Base-by-base conservation (phyloP, 2,888 invertebrate genomes). In the Athalia circularis region DNA sequence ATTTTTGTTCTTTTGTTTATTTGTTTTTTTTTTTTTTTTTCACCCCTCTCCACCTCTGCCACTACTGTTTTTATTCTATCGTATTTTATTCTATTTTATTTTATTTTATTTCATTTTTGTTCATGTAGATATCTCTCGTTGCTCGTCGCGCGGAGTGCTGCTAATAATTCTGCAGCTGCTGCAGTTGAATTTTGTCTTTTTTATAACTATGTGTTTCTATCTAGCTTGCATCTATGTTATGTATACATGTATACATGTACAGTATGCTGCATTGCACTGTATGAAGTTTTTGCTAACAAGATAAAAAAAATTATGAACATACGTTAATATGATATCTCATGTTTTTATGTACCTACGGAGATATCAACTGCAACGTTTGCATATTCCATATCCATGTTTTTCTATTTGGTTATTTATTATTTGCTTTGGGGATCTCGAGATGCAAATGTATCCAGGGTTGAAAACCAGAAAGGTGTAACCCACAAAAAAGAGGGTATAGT, bases 341-440 rank as follows among this genome's bases (percentile, higher is more conserved):
- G 57, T 77, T 48, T 61, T 59, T 57, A 67, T 67, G 67, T 47
- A 29, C 70, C 45, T 29, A 57, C 54, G 52, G 9, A 48, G 15
- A n/a, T 13, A 65, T 11, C 15, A 65, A n/a, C 11, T 29, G 29
- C 29, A 29, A 29, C 2, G 29, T 29, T 29, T 29, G 29, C 29
- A 29, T 29, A 29, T 29, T 29, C 29, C 29, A 29, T 29, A 29
- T 29, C 29, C 2, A 1, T 29, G 29, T 0, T 29, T 29, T 29
- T 29, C 29, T 29, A 29, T 29, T 1, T 29, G 29, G 29, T 29
- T 29, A 29, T 29, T 29, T 29, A 29, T 29, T 29, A 29, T 29
- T 29, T 29, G 1, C 29, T 29, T 29, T 29, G 29, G 0, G 29
- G 29, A 29, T 29, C 29, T 29, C 29, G 29, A 29, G 29, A 29